Evolutionary conservation across 2,113 vertebrate genomes (phyloP), one percentile per base, ranked within the genome.

Genomic region (Pongo abelii): DNA sequence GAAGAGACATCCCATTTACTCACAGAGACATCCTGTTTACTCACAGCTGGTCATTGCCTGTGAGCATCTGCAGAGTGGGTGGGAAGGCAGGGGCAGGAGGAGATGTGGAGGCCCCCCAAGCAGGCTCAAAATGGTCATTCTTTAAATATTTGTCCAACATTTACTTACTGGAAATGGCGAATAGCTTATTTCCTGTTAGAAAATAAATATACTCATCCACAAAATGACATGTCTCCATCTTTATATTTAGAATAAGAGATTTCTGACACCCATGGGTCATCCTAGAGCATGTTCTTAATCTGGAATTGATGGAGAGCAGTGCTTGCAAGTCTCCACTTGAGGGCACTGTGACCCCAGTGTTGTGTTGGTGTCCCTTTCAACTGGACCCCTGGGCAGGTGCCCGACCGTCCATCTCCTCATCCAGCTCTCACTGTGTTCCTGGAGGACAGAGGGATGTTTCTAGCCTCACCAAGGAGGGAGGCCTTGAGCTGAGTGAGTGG

Each of bases 201-300:
- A 69, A 77, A 40, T 13, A 69, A 35, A 32, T 3, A 2, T 0
- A 8, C 25, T 23, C 40, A 3, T 40, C 32, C 57, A 1, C 18
- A 30, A 38, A 20, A 23, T 3, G 32, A 4, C 61, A 11, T 3
- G 32, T 38, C 0, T 0, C 61, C 40, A 4, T 17, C 61, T 91
- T 72, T n/a, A 14, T 0, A 0, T 46, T 35, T 46, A 9, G 38
- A 81, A 30, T 14, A 13, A 10, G 57, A 84, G 57, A 43, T 32
- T 59, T 69, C 38, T 0, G 4, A 1, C 3, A 4, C 0, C 14
- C 18, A 2, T 23, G 1, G 40, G 40, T n/a, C 22, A 1, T 3
- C 2, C 4, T 12, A 23, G 38, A 52, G 35, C 69, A 4, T 0
- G 0, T 2, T 23, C 70, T 38, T 23, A 0, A 4, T 8, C 22